Evolutionary conservation across 2,113 vertebrate genomes (phyloP), one percentile per base, ranked within the genome.

Genomic region (Casuarius casuarius): DNA sequence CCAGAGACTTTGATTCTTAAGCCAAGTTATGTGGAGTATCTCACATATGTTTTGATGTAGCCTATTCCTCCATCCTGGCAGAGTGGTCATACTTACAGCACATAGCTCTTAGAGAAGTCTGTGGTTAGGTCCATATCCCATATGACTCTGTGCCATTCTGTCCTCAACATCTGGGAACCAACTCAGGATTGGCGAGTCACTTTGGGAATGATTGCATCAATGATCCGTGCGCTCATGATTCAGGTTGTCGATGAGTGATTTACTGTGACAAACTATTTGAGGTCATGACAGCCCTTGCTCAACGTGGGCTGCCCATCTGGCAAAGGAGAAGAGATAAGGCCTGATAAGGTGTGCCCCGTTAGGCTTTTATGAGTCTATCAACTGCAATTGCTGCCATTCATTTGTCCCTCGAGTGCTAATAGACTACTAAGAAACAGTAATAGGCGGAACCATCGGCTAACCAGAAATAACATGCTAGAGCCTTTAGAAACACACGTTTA

Each of bases 71-170:
- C 22, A 12, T 51, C 18, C 42, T 26, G 46, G 58, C 67, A 76
- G 9, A 33, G 12, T 23, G 54, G 17, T 66, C 80, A 42, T 2
- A 31, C 70, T 52, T 77, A 23, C 9, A 16, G 18, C 1, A 28
- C 38, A 10, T 29, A 87, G 22, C 11, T 58, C 40, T 77, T 61
- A 14, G 16, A 75, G 26, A 6, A 35, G 52, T n/a, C 54, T 88
- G 1, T 35, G 42, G 5, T 62, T 86, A 92, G 8, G 58, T 52
- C 48, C 4, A 56, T 31, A 73, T 0, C 10, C 15, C 3, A 4
- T 1, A 2, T 20, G 5, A 19, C 23, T 49, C 33, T 40, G 1
- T 70, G 8, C 5, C 10, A 19, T 29, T 12, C 18, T 74, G 40
- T 7, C 14, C 11, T 89, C 29, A 66, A 17, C 13, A 5, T 80